Evolutionary conservation across 2,888 invertebrate species (phyloP), one percentile per base, ranked within the genome.

Genomic region (Cephus rjabovi): DNA sequence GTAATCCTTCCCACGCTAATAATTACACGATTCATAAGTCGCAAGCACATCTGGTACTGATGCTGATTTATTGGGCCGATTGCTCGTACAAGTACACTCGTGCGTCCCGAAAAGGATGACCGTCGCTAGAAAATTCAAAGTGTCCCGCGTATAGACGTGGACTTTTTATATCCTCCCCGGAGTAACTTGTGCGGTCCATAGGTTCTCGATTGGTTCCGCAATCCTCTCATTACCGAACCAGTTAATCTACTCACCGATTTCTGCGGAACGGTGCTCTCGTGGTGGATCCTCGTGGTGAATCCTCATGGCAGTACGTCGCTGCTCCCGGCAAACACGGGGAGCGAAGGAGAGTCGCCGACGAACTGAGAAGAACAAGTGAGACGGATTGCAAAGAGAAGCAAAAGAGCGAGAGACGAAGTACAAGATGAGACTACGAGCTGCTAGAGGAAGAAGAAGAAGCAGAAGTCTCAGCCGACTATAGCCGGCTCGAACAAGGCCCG

Each of bases 141-240:
- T 75, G 56, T 75, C 23, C 23, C 56, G 9, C 23, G 9, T 15
- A 56, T 9, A 23, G 56, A 23, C 9, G 9, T 56, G 56, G 9
- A 56, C 56, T 56, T 56, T 56, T 23, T 56, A 9, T 56, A 23
- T 56, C 23, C 1, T 23, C 23, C 23, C 23, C 56, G 23, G 23
- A 56, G 56, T 15, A 23, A 56, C 56, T 56, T 56, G 56, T 56
- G 56, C 23, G 56, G 56, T 56, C 56, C 23, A 23, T 23, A 23
- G 56, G 9, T 23, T 56, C 56, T 56, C 56, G 2, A 56, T 30
- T 83, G 84, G 84, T 81, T 79, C 82, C 82, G 84, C 81, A 81
- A 83, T 83, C 83, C 79, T 85, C 83, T 84, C 81, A 81, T 83
- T 85, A 85, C 85, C 80, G 82, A 81, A 79, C 83, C 81, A 85